A percentile compares a stretch with the other conserved stretches of the same genome.
Evolutionary conservation across 2,113 vertebrate genomes (phyloP).

Genomic region (Pterocles burchelli): DNA sequence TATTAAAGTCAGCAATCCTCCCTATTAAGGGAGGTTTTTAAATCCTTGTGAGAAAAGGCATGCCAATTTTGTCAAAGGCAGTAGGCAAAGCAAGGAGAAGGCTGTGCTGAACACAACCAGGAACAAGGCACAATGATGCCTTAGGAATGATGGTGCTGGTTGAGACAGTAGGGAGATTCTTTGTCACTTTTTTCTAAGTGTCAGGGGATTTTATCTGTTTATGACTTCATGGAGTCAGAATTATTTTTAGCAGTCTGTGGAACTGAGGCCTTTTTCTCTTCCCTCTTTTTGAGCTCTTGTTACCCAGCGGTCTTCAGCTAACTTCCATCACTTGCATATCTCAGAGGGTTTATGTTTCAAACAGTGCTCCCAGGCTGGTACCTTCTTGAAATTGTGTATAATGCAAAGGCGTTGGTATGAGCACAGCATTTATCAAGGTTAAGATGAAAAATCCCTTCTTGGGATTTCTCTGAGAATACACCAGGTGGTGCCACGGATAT

Average conservation of each 20-base stretch:
- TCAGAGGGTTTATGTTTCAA: neutral
- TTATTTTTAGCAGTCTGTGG: neutral
- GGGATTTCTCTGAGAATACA: conserved; percentile 40
- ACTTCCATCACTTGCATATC: neutral
- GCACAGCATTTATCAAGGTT: conserved; percentile 16
- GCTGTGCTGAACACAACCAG: neutral
- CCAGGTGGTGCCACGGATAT: conserved; percentile 21
- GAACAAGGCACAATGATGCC: neutral
- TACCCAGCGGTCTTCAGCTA: neutral
- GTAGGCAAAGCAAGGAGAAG: neutral
- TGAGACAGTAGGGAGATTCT: neutral
- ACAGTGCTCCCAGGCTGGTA: neutral
- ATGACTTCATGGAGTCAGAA: neutral
- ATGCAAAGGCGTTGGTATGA: neutral
- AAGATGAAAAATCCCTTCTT: conserved; percentile 27
- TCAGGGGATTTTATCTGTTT: neutral
- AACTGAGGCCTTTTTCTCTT: neutral
- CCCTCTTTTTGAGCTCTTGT: neutral
- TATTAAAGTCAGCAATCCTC: neutral
- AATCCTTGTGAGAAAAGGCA: neutral
- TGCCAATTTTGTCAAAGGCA: neutral
- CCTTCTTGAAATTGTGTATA: neutral
- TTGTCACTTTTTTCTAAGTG: neutral
- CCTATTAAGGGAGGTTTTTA: neutral
- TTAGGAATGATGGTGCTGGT: neutral